Base-by-base conservation (phyloP, 2,888 invertebrate genomes). In the Arrhopalites spinosus region DNA sequence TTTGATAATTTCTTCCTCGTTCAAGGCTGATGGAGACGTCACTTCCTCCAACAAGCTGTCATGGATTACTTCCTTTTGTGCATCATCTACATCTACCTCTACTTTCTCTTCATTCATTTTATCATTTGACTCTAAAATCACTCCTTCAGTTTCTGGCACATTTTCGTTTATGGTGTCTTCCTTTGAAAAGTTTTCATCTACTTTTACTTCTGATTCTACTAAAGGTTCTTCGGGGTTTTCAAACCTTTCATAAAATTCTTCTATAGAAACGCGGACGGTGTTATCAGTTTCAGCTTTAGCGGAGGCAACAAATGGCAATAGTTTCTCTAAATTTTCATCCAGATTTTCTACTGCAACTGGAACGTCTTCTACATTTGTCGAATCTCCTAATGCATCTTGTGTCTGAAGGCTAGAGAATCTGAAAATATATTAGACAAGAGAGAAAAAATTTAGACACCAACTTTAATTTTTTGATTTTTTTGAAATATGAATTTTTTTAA, bases 331-430 rank as follows among this genome's bases (percentile, higher is more conserved):
- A 68, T 68, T 68, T 68, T 47, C 67, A 45, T 43, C 43, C 45
- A 23, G 47, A 56, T 50, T 69, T 69, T 53, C 69, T 69, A 25
- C 56, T 30, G 69, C 29, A 36, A 29, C 13, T 30, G 25, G 25
- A 69, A 23, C 27, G 30, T 69, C 69, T 69, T 69, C 56, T 29
- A 23, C 53, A n/a, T n/a, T n/a, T n/a, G 67, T 30, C 47, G 66
- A 29, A 13, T 43, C 43, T 30, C 20, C 69, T 17, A 13, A 25
- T 29, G 27, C 47, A 47, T 29, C 68, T 23, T 47, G 36, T 23
- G 47, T 47, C 25, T 68, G 68, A 25, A 68, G 69, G 15, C 27
- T 53, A 20, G 53, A 29, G 69, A 53, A 69, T 30, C 69, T 69
- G 29, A 17, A 69, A 25, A 69, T 29, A 69, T 13, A 47, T 30